Conservation (phyloP, 2,888 invertebrate species). For the Cybosia mesomella region DNA sequence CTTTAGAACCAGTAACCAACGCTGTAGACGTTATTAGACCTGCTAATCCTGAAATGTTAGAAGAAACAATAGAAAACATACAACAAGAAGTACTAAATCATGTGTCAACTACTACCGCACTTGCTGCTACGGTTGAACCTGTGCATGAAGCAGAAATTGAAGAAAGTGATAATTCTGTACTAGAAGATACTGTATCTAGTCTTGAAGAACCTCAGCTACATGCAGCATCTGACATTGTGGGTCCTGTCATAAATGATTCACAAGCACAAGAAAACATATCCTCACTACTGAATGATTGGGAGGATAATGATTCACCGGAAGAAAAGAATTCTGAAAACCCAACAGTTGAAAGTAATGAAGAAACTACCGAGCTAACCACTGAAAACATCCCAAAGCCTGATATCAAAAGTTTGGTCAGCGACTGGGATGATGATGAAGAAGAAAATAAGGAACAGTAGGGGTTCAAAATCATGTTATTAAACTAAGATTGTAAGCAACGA, state of each 20-base stretch:
- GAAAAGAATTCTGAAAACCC: slow-evolving; percentile 43
- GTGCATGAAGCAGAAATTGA: slow-evolving; percentile 37
- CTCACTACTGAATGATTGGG: slow-evolving; percentile 83
- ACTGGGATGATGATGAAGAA: slow-evolving; percentile 84
- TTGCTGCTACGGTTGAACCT: slow-evolving; percentile 29
- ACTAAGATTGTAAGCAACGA: background rate
- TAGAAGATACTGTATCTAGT: slow-evolving; percentile 50
- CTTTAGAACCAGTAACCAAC: slow-evolving; percentile 9
- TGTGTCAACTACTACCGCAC: slow-evolving; percentile 17
- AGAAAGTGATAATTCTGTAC: slow-evolving; percentile 58
- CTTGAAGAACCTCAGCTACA: slow-evolving; percentile 34
- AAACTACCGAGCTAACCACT: slow-evolving; percentile 24
- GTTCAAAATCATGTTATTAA: slow-evolving; percentile 8
- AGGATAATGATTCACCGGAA: slow-evolving; percentile 82
- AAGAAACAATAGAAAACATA: slow-evolving; percentile 83
- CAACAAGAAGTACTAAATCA: slow-evolving; percentile 81
- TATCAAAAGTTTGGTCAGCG: slow-evolving; percentile 81
- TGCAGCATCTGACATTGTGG: background rate
- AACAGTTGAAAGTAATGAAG: slow-evolving; percentile 38
- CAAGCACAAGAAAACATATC: slow-evolving; percentile 70
- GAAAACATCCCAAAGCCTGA: slow-evolving; percentile 60
- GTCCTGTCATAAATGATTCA: slow-evolving; percentile 31
- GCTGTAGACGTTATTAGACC: slow-evolving; percentile 23
- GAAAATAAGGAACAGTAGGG: slow-evolving; percentile 53
- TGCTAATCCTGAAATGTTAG: slow-evolving; percentile 55